Evolutionary conservation across 2,113 vertebrate genomes (phyloP), one percentile per base, ranked within the genome.

Genomic region (Passerina amoena): DNA sequence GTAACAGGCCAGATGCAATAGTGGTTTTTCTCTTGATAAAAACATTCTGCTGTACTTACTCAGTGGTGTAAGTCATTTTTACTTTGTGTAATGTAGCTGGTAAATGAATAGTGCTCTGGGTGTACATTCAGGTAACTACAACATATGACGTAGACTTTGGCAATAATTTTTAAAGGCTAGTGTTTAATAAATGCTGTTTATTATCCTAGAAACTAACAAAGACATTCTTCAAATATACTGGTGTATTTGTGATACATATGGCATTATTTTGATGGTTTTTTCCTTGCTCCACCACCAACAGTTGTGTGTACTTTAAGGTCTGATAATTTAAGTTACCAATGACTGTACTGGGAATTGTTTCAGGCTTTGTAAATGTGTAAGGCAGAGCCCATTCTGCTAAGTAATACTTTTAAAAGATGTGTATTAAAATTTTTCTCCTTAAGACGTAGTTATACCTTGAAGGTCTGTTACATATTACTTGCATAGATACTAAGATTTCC

Each of bases 91-190:
- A 66, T 21, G 20, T 35, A 68, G 19, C 50, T 66, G 24, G 44
- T 54, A 72, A 90, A 72, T 30, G 6, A 88, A 9, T 30, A 37
- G 10, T 48, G 30, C 38, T 47, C 42, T 42, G 13, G 1, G 6
- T 64, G 35, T 86, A 51, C 6, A 8, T 81, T 86, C 48, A 63
- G 35, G 6, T 64, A 23, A 42, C 31, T 66, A 71, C n/a, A 66
- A 69, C 22, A 11, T 60, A 33, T 0, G 3, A 31, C 33, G 2
- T 60, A 12, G n/a, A 37, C 14, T 76, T 22, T 1, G 0, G 20
- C 40, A 56, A 22, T 24, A n/a, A 10, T 18, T 30, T 47, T 31
- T 48, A 68, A 76, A 83, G 27, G 23, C 30, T 82, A 27, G 10
- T 71, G 27, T 33, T 86, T 38, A 88, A 38, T 3, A 47, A 86